Conservation (phyloP, 1,140 invertebrate species). For the Drosophila nikananu region DNA sequence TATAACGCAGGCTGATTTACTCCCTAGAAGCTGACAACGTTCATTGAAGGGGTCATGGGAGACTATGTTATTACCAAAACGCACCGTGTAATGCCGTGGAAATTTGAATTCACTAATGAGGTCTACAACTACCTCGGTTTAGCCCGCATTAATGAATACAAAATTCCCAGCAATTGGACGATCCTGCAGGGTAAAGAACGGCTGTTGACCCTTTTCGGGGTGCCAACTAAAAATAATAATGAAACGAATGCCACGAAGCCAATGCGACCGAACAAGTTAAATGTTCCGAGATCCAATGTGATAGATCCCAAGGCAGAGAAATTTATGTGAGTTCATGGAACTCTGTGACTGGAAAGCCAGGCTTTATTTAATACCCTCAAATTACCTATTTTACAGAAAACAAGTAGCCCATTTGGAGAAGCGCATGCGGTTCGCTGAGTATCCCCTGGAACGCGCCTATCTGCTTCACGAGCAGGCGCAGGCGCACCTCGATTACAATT, state of each 20-base stretch:
- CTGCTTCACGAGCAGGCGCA: constrained; percentile 71
- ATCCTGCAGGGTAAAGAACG: constrained; percentile 39
- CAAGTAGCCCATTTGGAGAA: constrained; percentile 50
- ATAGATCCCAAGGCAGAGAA: constrained; percentile 44
- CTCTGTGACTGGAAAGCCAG: too few species aligned
- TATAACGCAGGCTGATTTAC: neutral
- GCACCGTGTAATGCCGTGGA: constrained; percentile 79
- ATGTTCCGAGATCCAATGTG: neutral
- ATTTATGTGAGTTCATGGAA: constrained; percentile 50
- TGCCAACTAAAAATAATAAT: constrained; percentile 19
- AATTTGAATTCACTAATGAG: constrained; percentile 83
- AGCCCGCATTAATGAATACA: constrained; percentile 71
- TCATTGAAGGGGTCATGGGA: constrained; percentile 72
- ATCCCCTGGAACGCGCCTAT: constrained; percentile 72
- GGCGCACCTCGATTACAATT: constrained; percentile 56
- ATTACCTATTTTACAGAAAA: constrained; percentile 33
- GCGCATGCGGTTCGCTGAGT: constrained; percentile 66
- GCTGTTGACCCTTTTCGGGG: constrained; percentile 39
- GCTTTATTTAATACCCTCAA: neutral
- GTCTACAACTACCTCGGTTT: constrained; percentile 77
- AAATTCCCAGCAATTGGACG: constrained; percentile 46
- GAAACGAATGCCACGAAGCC: neutral
- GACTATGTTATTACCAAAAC: constrained; percentile 74
- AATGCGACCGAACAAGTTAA: neutral
- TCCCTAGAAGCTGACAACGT: constrained; percentile 57